Evolutionary conservation across 2,888 invertebrate species (phyloP), one percentile per base, ranked within the genome.

Genomic region (Caenorhabditis sp.): DNA sequence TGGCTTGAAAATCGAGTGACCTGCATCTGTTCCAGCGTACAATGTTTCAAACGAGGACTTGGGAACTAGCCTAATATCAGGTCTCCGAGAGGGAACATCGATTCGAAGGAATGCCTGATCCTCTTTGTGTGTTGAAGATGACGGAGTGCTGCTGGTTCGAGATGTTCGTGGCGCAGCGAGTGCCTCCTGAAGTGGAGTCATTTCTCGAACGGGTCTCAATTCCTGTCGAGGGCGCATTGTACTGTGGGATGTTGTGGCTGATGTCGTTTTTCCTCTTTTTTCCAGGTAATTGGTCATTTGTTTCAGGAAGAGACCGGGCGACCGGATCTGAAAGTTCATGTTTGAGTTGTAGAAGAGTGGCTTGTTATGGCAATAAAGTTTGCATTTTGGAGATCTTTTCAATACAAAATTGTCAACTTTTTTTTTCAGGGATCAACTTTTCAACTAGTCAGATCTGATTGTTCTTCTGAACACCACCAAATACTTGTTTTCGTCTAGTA

Each of bases 211-310:
- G 12, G 7, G 10, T 14, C 44, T 56, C 2, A 44, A n/a, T 24
- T 5, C 49, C 35, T 7, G 24, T 6, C 24, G 24, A 26, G 63
- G 63, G 44, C 77, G 77, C n/a, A 77, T 70, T 6, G 77, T 77
- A 26, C 77, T 77, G 51, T 70, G 12, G 3, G 79, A 79, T 41
- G 54, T 82, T 6, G 77, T 82, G 14, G 79, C 82, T 19, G 77
- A 77, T 1, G 69, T 31, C 7, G 77, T 19, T 24, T 77, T 73
- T 12, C 31, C 69, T n/a, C 5, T 41, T n/a, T 31, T 47, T 24
- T 24, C 19, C n/a, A 28, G 0, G 5, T 8, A 38, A 0, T n/a
- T 19, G 3, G 16, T 22, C 58, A 83, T 41, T 5, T 79, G 69
- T 16, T 56, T 58, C 12, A 79, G 47, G 22, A 83, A 83, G 14